Conservation (phyloP, 2,113 vertebrate genomes). For the Microcebus ravelobensis region DNA sequence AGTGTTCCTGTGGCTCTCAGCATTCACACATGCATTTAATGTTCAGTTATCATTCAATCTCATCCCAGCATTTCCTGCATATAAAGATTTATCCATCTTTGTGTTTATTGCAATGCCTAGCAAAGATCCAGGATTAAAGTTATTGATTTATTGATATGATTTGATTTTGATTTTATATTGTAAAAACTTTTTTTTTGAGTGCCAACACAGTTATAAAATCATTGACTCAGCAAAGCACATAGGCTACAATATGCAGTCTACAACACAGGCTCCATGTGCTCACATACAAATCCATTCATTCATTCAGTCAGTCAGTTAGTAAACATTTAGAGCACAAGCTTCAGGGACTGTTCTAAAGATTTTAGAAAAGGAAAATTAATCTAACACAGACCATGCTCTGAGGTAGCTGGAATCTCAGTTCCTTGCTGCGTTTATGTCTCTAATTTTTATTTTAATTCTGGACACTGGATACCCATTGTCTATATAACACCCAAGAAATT, state of each 20-base stretch:
- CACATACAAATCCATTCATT: neutral
- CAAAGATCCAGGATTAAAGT: neutral
- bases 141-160: neutral
- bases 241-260: neutral
- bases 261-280: neutral
- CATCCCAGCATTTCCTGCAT: neutral
- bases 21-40: neutral
- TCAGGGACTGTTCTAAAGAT: neutral
- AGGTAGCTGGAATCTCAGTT: neutral
- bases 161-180: constrained; percentile 1
- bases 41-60: neutral
- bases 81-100: neutral
- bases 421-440: neutral
- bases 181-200: neutral
- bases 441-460: neutral
- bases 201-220: neutral
- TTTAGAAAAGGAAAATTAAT: neutral
- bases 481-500: neutral
- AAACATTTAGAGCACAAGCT: neutral
- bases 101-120: neutral
- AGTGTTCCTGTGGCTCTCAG: neutral
- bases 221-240: neutral
- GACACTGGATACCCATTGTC: neutral
- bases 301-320: neutral
- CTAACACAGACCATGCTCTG: neutral